Evolutionary conservation across 2,888 invertebrate genomes (phyloP).

Genomic region (Allolobophora icterica): DNA sequence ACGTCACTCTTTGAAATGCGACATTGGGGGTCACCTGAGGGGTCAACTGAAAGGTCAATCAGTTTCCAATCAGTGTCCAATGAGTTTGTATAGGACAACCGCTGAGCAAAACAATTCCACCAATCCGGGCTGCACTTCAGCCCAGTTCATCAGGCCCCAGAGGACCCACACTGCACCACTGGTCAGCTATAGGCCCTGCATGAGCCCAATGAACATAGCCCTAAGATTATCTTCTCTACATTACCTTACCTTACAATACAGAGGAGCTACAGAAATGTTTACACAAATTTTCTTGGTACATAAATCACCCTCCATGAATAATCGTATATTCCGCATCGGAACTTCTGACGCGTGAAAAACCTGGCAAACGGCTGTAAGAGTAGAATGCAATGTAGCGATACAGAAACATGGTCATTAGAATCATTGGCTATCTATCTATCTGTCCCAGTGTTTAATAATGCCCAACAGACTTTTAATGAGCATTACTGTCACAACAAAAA

Average conservation of each 20-base stretch:
- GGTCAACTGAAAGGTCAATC: background rate
- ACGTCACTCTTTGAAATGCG: background rate
- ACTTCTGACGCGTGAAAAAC: too few species aligned
- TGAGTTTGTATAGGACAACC: background rate
- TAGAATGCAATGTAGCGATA: background rate
- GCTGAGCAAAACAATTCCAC: background rate
- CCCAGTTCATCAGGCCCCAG: too few species aligned
- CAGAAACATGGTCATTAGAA: background rate
- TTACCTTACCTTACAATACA: background rate
- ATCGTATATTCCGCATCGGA: too few species aligned
- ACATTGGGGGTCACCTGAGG: background rate
- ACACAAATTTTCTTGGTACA: background rate
- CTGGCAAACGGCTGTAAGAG: background rate
- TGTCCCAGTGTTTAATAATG: conserved; percentile 13
- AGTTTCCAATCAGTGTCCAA: background rate
- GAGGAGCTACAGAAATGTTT: background rate
- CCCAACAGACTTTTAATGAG: background rate
- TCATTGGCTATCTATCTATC: background rate
- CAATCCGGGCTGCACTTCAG: background rate
- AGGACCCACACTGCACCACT: background rate
- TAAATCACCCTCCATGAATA: background rate
- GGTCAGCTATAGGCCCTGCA: background rate
- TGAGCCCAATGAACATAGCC: background rate
- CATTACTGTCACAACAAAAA: background rate
- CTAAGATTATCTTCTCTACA: background rate